Conservation (phyloP, 2,797 vertebrate genomes). For the Sibirionetta formosa region DNA sequence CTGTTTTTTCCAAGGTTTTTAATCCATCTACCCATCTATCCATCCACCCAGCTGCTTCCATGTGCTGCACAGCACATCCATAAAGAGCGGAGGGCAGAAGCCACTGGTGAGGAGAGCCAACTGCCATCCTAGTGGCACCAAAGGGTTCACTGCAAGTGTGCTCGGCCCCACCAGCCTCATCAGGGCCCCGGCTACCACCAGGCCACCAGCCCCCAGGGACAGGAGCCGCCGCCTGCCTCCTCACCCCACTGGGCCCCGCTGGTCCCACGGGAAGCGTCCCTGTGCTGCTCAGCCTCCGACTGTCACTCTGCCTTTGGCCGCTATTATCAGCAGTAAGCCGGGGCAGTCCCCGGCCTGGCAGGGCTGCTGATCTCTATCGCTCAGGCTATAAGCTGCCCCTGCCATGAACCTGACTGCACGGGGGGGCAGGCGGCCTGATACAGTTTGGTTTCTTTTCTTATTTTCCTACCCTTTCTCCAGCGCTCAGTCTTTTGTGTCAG, state of each 20-base stretch:
- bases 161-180: background rate
- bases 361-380: slow-evolving; percentile 86
- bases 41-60: too few species aligned
- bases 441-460: slow-evolving; percentile 88
- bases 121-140: background rate
- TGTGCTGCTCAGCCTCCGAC: slow-evolving; percentile 86
- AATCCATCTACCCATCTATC: too few species aligned
- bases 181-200: background rate
- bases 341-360: slow-evolving; percentile 81
- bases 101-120: background rate
- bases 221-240: too few species aligned
- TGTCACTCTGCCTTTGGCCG: slow-evolving; percentile 83
- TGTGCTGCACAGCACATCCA: background rate
- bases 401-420: slow-evolving; percentile 81
- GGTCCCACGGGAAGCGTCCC: slow-evolving; percentile 84
- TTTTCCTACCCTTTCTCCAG: slow-evolving; percentile 87
- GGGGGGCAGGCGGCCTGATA: slow-evolving; percentile 75
- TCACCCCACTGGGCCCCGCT: background rate
- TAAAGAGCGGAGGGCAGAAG: background rate
- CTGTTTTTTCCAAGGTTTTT: background rate
- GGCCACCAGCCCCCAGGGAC: background rate
- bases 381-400: slow-evolving; percentile 77
- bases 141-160: too few species aligned
- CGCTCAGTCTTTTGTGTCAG: slow-evolving; percentile 98
- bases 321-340: slow-evolving; percentile 78